These are phyloP conservation scores for Hemaris fuciformis DNA, from an alignment of 2,888 invertebrate species.

Conservation along the genomic window DNA sequence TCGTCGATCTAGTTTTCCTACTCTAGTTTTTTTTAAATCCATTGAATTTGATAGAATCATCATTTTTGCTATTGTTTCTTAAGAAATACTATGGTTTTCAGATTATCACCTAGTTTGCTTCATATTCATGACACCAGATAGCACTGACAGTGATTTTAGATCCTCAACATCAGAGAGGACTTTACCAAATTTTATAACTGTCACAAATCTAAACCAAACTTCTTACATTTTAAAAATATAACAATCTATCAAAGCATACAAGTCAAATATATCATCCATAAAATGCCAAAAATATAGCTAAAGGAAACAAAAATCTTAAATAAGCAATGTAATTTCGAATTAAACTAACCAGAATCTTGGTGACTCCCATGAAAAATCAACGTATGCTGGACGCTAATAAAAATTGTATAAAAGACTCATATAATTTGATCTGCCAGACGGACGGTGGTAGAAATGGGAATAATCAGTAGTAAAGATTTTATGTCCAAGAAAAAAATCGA, in stretches of 20 bases:
- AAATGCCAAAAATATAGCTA: not conserved
- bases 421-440: not conserved
- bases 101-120: no score
- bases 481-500: constrained; percentile 42
- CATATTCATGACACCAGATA: no score
- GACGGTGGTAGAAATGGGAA: constrained; percentile 40
- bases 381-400: not conserved
- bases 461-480: constrained; percentile 46
- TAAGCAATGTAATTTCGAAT: not conserved
- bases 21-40: no score
- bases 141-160: no score
- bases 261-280: not conserved
- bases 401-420: not conserved
- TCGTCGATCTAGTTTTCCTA: no score
- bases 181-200: no score
- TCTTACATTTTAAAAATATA: not conserved
- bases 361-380: not conserved
- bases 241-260: not conserved
- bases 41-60: no score
- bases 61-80: no score
- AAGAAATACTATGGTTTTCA: no score
- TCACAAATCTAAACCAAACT: not conserved
- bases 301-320: not conserved
- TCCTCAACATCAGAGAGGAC: not conserved
- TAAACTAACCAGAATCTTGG: not conserved